A percentile compares a stretch with the other conserved stretches of the same genome.
These are phyloP conservation scores for Drosophila seclusa DNA, from an alignment of 2,888 invertebrate genomes.

Conservation along the genomic window DNA sequence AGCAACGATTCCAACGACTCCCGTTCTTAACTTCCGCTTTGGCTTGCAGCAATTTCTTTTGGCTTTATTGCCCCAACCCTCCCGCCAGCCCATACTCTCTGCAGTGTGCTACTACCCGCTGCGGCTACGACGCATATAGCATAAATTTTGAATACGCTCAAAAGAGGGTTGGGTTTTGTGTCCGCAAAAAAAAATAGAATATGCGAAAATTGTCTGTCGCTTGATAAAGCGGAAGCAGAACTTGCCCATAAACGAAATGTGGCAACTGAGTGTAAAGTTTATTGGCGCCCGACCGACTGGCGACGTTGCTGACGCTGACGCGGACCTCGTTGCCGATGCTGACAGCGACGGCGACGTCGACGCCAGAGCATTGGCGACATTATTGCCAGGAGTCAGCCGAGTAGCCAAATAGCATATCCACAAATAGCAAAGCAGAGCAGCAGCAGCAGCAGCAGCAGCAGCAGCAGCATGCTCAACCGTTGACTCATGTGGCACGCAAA, in stretches of 20 bases:
- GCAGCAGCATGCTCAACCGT: slow-evolving; percentile 5
- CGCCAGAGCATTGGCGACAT: slow-evolving; percentile 14
- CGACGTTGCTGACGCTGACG: slow-evolving; percentile 49
- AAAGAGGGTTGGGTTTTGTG: slow-evolving; percentile 27
- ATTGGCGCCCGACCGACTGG: slow-evolving; percentile 83
- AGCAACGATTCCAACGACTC: slow-evolving; percentile 72
- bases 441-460: slow-evolving; percentile 28
- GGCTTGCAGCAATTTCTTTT: slow-evolving; percentile 78
- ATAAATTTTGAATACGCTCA: slow-evolving; percentile 77
- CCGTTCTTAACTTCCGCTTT: slow-evolving; percentile 75
- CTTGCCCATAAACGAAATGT: slow-evolving; percentile 81
- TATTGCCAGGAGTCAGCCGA: slow-evolving; percentile 7
- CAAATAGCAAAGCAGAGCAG: slow-evolving; percentile 36
- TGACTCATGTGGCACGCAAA: slow-evolving; percentile 78
- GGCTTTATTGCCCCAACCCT: slow-evolving; percentile 63
- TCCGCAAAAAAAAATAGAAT: slow-evolving; percentile 57
- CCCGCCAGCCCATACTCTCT: background rate
- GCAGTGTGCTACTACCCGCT: slow-evolving; percentile 49
- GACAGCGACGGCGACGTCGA: background rate
- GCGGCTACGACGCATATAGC: slow-evolving; percentile 74
- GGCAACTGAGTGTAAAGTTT: slow-evolving; percentile 81
- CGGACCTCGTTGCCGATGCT: slow-evolving; percentile 1
- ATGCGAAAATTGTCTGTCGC: slow-evolving; percentile 79
- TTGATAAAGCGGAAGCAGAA: slow-evolving; percentile 80
- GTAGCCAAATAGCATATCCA: slow-evolving; percentile 12